Evolutionary conservation across 2,113 vertebrate species (phyloP).

Genomic region (Callorhinus ursinus): DNA sequence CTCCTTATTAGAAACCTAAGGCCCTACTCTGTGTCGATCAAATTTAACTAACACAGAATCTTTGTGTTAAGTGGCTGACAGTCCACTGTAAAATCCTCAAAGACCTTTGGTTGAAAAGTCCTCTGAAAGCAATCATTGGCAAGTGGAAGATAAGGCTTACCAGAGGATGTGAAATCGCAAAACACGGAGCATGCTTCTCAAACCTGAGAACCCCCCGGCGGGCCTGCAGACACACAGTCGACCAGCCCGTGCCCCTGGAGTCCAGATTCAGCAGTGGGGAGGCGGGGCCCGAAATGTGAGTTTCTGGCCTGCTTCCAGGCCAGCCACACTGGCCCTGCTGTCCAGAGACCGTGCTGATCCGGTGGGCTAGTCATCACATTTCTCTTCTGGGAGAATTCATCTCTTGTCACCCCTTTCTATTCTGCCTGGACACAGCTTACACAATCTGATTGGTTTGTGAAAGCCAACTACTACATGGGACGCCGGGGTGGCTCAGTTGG

Average conservation of each 20-base stretch:
- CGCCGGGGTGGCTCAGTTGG: no score
- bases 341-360: not conserved
- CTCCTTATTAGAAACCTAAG: not conserved
- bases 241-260: rapidly evolving
- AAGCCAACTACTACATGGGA: not conserved
- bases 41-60: not conserved
- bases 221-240: not conserved
- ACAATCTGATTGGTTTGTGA: not conserved
- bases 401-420: not conserved
- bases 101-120: not conserved
- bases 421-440: not conserved
- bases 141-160: not conserved
- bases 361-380: not conserved
- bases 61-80: not conserved
- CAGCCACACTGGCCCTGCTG: not conserved
- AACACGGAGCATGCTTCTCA: not conserved
- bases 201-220: not conserved
- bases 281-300: rapidly evolving
- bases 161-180: not conserved
- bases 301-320: not conserved
- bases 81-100: not conserved
- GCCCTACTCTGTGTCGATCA: not conserved
- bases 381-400: not conserved
- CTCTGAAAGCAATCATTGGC: not conserved
- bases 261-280: not conserved